A percentile compares a stretch with the other conserved stretches of the same genome.
phyloP scores from a whole-genome alignment of 2,113 vertebrate species.

The Halcyon malimbica region DNA sequence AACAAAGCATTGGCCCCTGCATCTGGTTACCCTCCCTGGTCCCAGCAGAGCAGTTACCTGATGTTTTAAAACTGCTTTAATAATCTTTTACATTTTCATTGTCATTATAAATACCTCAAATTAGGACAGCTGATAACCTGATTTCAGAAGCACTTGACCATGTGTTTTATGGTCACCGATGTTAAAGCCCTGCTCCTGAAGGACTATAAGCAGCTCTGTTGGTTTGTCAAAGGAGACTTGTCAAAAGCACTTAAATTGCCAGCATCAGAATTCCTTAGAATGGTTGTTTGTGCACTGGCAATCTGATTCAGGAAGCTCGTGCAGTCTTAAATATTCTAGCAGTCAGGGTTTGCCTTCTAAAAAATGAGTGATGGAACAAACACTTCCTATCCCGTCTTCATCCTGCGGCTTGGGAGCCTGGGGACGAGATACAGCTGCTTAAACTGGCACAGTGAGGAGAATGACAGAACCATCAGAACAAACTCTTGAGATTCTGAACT shows the following conservation, averaged over 20 bases:
- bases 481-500: neutral
- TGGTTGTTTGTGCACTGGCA: neutral
- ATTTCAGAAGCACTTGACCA: neutral
- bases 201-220: neutral
- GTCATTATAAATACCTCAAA: no score
- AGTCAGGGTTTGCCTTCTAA: neutral
- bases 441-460: neutral
- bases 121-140: neutral
- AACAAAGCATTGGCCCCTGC: neutral
- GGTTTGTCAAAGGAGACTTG: neutral
- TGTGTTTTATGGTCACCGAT: neutral
- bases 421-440: neutral
- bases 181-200: neutral
- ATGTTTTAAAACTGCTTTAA: neutral
- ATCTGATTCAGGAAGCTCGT: neutral
- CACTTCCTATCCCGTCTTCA: neutral
- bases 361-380: neutral
- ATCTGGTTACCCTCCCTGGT: neutral
- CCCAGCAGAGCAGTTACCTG: neutral
- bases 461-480: neutral
- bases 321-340: neutral
- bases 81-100: no score
- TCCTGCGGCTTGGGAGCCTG: neutral
- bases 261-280: neutral
- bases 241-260: neutral